Conservation (phyloP, 2,113 vertebrate genomes). For the Apteryx mantelli region DNA sequence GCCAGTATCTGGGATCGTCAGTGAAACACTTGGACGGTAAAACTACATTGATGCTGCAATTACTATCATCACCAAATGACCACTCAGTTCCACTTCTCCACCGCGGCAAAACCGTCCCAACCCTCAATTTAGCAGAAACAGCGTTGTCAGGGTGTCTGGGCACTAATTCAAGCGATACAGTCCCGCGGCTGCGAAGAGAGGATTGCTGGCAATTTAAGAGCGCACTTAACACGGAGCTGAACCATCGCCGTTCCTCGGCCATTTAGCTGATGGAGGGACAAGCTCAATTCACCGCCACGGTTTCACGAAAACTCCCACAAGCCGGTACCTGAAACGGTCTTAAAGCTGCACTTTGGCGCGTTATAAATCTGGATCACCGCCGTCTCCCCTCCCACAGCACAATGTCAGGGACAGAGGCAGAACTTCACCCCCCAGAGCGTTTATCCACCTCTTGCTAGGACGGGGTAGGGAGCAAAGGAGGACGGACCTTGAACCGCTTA, state of each 20-base stretch:
- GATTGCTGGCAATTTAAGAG: neutral
- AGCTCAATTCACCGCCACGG: neutral
- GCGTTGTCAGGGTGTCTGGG: too few species aligned
- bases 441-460: neutral
- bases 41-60: neutral
- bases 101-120: too few species aligned
- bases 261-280: neutral
- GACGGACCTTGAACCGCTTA: neutral
- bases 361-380: neutral
- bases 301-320: neutral
- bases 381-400: rapidly evolving
- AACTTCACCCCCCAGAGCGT: neutral
- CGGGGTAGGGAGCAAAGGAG: neutral
- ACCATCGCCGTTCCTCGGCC: neutral
- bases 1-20: neutral
- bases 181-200: neutral
- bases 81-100: neutral
- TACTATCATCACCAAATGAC: neutral
- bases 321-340: neutral
- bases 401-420: neutral
- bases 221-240: too few species aligned
- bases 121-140: too few species aligned
- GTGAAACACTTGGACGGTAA: neutral
- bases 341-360: neutral
- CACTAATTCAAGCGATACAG: neutral